Base-by-base conservation (phyloP, 1,140 invertebrate genomes). In the honey bee (Apis mellifera) region DNA sequence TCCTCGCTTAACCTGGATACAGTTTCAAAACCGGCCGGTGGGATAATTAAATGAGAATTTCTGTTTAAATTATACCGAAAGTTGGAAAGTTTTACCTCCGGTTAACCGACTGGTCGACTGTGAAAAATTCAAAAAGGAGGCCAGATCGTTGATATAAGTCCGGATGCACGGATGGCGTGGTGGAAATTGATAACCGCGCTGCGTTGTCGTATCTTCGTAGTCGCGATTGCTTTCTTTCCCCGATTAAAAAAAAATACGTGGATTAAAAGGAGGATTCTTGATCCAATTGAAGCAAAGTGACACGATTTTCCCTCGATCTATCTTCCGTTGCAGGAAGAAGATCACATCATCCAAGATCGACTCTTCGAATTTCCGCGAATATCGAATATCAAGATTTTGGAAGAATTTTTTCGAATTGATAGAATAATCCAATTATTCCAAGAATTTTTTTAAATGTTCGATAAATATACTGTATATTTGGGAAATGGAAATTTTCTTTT, bases 191-290 rank as follows among this genome's bases (percentile, higher is more conserved):
- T 65, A 71, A 70, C 50, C 17, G 19, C 13, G 32, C 2, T 32
- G n/a, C n/a, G 32, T 2, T 3, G 32, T 32, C 32, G 32, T 42
- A 42, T 26, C 26, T 23, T 11, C 52, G 5, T 9, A 62, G 62
- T 19, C 23, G 5, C 17, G 52, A 19, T 1, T 50, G 74, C 48
- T 72, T 84, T 83, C 21, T 21, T 82, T 55, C n/a, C 55, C 32
- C 52, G 69, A 83, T 78, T 66, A 72, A 82, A 26, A 32, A 32
- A 32, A 13, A 42, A 0, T 42, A 52, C 32, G 17, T 11, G n/a
- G 2, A 76, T 82, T 70, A 55, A 68, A 84, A 42, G 50, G 64
- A 70, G 57, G 32, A 42, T 42, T 19, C 57, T n/a, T n/a, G 64
- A 74, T 80, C 78, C 13, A 32, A 32, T 17, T 19, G n/a, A 19